A percentile compares a stretch with the other conserved stretches of the same genome.
phyloP scores from a whole-genome alignment of 2,797 vertebrate species.

The Falco peregrinus region DNA sequence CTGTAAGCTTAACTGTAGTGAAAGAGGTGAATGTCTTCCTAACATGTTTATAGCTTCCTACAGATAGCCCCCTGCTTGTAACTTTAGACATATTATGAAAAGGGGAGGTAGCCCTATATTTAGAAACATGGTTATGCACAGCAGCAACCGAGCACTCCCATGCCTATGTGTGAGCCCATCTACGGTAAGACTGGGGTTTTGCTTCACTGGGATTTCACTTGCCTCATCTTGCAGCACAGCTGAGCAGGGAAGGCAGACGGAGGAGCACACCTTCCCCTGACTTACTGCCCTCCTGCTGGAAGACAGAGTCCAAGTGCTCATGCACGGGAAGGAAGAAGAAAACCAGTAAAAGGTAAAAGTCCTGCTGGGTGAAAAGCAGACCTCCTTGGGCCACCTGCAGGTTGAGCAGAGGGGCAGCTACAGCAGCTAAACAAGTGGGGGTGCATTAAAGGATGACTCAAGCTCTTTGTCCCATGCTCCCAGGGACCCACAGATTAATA shows the following conservation, averaged over 20 bases:
- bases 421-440: background rate
- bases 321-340: fast-evolving
- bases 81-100: background rate
- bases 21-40: background rate
- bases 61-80: background rate
- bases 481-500: background rate
- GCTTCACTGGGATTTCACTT: background rate
- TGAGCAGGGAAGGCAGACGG: background rate
- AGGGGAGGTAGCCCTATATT: fast-evolving
- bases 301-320: background rate
- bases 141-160: background rate
- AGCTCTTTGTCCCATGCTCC: background rate
- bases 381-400: background rate
- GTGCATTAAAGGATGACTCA: background rate
- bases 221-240: background rate
- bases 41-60: background rate
- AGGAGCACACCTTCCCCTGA: background rate
- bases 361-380: background rate
- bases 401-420: background rate
- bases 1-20: background rate
- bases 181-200: background rate
- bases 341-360: background rate
- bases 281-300: background rate
- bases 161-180: background rate
- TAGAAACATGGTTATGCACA: background rate